Evolutionary conservation across 2,797 vertebrate species (phyloP).

Genomic region (Pangasius sanitwongsei): DNA sequence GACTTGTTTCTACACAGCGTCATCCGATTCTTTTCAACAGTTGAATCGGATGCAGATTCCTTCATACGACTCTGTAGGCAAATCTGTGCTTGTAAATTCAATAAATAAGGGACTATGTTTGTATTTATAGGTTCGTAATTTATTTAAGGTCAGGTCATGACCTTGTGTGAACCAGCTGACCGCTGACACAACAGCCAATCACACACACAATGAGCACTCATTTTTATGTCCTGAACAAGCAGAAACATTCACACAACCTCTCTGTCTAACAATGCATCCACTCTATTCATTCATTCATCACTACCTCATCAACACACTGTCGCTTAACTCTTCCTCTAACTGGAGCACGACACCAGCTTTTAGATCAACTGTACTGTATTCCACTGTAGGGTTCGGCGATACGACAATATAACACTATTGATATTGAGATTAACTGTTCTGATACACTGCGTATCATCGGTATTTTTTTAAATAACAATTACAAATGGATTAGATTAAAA

Average conservation of each 20-base stretch:
- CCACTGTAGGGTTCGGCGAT: not conserved
- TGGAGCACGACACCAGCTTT: not conserved
- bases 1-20: not conserved
- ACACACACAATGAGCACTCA: conserved; percentile 1
- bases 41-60: not conserved
- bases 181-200: conserved; percentile 11
- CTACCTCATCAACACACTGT: not conserved
- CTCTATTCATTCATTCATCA: not conserved
- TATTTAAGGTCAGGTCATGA: conserved; percentile 6
- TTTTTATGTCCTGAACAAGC: conserved; percentile 42
- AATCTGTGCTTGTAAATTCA: not conserved
- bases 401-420: not conserved
- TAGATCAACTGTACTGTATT: not conserved
- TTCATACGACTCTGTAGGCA: not conserved
- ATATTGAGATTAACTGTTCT: not conserved
- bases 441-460: not conserved
- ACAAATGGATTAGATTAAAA: not conserved
- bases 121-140: not conserved
- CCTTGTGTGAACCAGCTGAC: conserved; percentile 18
- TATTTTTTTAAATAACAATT: not conserved
- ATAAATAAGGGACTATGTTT: not conserved
- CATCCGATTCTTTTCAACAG: not conserved
- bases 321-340: not conserved
- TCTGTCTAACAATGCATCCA: not conserved
- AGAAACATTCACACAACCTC: conserved; percentile 23